phyloP scores from a whole-genome alignment of 2,888 invertebrate species.

The Pyrochroa serraticornis region DNA sequence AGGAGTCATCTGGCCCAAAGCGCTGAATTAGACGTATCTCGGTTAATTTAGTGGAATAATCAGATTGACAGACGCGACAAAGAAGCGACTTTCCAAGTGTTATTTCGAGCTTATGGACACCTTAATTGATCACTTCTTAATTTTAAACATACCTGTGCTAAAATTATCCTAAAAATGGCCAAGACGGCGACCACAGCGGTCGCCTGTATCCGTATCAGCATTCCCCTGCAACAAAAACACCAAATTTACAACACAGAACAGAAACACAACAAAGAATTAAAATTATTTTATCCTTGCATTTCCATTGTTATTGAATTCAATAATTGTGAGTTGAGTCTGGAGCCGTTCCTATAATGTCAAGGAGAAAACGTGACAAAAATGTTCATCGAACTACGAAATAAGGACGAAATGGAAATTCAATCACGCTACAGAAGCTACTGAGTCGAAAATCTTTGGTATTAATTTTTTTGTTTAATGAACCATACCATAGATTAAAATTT shows the following conservation, averaged over 20 bases:
- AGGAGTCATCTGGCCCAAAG: too few species aligned
- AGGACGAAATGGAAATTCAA: too few species aligned
- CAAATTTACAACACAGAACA: conserved; percentile 33
- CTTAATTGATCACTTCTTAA: neutral
- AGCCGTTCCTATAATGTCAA: conserved; percentile 2
- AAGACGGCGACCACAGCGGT: conserved; percentile 71
- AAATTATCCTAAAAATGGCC: conserved; percentile 63
- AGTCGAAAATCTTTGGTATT: neutral
- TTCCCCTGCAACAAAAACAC: conserved; percentile 68
- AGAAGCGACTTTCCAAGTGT: too few species aligned
- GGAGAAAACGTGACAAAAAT: neutral
- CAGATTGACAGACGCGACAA: conserved; percentile 5
- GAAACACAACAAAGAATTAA: conserved; percentile 3
- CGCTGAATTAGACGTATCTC: too few species aligned
- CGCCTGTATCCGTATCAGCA: conserved; percentile 78
- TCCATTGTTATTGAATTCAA: conserved; percentile 1
- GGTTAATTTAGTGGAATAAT: too few species aligned
- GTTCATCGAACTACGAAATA: too few species aligned
- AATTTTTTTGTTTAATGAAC: neutral
- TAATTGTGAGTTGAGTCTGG: neutral
- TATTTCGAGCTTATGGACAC: too few species aligned
- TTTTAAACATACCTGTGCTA: conserved; percentile 66
- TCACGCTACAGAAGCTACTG: too few species aligned
- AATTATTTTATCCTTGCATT: conserved; percentile 6
- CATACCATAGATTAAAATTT: conserved; percentile 4